Evolutionary conservation across 2,888 invertebrate species (phyloP).

Genomic region (Anoplius nigerrimus): DNA sequence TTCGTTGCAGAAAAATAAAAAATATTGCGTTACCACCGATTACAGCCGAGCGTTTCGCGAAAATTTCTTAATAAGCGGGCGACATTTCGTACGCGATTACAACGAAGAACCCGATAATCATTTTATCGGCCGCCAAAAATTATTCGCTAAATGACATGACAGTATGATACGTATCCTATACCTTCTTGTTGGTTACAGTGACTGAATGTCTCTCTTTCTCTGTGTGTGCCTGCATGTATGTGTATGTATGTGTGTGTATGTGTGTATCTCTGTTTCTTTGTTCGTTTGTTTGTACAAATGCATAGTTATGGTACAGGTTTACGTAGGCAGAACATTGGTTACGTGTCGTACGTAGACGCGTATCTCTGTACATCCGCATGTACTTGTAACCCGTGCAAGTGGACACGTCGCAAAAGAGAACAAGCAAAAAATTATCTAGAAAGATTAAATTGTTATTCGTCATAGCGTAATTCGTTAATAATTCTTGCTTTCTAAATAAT

Average conservation of each 20-base stretch:
- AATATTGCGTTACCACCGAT: not conserved
- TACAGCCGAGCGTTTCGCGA: conserved; percentile 7
- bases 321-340: not conserved
- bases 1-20: conserved; percentile 1
- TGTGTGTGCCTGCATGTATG: not conserved
- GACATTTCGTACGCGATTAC: conserved; percentile 2
- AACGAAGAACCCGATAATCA: not conserved
- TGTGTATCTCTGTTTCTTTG: not conserved
- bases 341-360: conserved; percentile 1
- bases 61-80: not conserved
- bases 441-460: conserved; percentile 68
- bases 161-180: not conserved
- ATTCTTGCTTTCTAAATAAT: conserved; percentile 70
- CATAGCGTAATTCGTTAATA: conserved; percentile 67
- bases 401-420: conserved; percentile 49
- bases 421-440: conserved; percentile 71
- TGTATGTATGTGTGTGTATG: conserved; percentile 1
- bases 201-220: not conserved
- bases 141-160: not conserved
- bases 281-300: conserved; percentile 1
- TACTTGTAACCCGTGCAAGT: conserved; percentile 13
- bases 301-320: not conserved
- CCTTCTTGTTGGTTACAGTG: not conserved
- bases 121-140: not conserved
- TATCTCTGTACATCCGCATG: conserved; percentile 23